Evolutionary conservation across 1,140 invertebrate species (phyloP), one percentile per base, ranked within the genome.

Genomic region (Eubasilissa regina): DNA sequence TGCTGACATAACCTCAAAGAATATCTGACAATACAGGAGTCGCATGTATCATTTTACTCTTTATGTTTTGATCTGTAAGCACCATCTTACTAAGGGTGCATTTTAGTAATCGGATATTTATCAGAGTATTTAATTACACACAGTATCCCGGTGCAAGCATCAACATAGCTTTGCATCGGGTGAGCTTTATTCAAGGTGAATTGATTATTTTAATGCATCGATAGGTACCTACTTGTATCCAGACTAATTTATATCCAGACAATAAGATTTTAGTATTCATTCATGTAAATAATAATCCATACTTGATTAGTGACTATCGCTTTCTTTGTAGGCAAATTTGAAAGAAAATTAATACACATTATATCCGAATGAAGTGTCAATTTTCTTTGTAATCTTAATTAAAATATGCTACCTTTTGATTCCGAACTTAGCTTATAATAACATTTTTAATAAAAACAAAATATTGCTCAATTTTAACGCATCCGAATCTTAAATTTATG

Each of bases 51-150:
- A 58, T 19, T 43, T 74, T 74, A 74, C 70, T 47, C 55, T 62
- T 7, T 62, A 19, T 72, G 19, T 74, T 74, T 43, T 74, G 70
- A 74, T 47, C 70, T 56, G 53, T 17, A n/a, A 74, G 45, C 66
- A 70, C 45, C 45, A 25, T 17, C 66, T 47, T 25, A 70, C 70
- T 13, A 74, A 25, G 53, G 56, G 53, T 43, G 15, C 19, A 56
- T 56, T 43, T 74, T 25, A 58, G 70, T 74, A 74, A 74, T 35
- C 8, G 25, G 70, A 74, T 74, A 74, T 56, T 55, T 74, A 56
- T 19, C 19, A 19, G 7, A 17, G 51, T 19, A 12, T 56, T 74
- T 74, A 17, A 74, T 74, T 74, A 74, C 70, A 55, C 53, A 15
- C 25, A 13, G 4, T 10, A 68, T 45, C 12, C 64, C 19, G 35